Percentiles rank a stretch among this genome's conserved stretches.
These are phyloP conservation scores for Acronicta psi DNA, from an alignment of 2,888 invertebrate genomes.

Conservation along the genomic window DNA sequence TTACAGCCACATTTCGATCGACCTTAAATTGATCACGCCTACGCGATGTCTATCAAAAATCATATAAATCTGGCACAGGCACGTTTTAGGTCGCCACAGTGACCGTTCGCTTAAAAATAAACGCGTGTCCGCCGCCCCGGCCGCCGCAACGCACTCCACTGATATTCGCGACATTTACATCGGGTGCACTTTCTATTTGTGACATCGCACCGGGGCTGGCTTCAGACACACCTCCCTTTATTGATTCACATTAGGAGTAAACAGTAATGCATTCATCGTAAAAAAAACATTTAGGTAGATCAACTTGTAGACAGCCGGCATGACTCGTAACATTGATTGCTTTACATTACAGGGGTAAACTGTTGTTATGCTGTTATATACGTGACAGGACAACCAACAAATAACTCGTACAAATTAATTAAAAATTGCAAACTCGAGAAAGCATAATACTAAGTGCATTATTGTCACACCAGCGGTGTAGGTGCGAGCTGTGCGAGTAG, in stretches of 20 bases:
- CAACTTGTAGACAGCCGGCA: too few relatives aligned
- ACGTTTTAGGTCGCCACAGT: constrained; percentile 73
- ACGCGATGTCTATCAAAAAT: constrained; percentile 70
- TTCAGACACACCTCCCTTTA: constrained; percentile 39
- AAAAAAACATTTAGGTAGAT: background rate
- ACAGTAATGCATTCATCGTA: constrained; percentile 11
- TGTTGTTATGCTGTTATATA: too few relatives aligned
- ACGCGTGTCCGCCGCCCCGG: constrained; percentile 60
- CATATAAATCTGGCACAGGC: constrained; percentile 74
- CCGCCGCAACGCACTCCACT: constrained; percentile 44
- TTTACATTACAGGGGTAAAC: too few relatives aligned
- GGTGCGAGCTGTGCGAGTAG: constrained; percentile 48
- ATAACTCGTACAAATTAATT: too few relatives aligned
- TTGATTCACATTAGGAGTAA: constrained; percentile 20
- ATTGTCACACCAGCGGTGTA: constrained; percentile 57
- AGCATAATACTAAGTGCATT: constrained; percentile 34
- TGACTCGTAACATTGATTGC: too few relatives aligned
- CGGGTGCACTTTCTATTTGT: constrained; percentile 84
- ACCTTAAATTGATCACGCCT: constrained; percentile 59
- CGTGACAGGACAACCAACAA: too few relatives aligned
- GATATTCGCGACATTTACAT: constrained; percentile 80
- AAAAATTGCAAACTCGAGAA: background rate
- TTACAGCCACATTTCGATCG: constrained; percentile 55
- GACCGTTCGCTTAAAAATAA: constrained; percentile 78
- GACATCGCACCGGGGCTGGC: constrained; percentile 66